Conservation (phyloP, 2,888 invertebrate species). For the Lampropteryx suffumata region DNA sequence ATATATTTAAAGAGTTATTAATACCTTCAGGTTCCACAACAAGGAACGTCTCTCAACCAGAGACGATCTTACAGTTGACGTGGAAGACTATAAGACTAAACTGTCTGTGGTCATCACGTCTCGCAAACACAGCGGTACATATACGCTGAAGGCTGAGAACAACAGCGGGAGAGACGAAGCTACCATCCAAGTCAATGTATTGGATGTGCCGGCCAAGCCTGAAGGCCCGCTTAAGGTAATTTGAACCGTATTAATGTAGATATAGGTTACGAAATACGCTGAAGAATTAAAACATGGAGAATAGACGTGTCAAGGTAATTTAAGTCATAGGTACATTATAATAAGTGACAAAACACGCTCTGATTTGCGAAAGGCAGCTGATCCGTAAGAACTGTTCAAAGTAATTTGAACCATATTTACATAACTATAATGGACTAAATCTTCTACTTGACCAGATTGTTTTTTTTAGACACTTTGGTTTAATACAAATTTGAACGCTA, state of each 20-base stretch:
- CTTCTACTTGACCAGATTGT: too few species aligned
- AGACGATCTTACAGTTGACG: slow-evolving; percentile 87
- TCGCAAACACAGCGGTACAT: slow-evolving; percentile 91
- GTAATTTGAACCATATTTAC: background rate
- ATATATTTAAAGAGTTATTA: too few species aligned
- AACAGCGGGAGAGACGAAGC: slow-evolving; percentile 95
- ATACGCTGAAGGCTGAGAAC: slow-evolving; percentile 94
- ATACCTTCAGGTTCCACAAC: slow-evolving; percentile 90
- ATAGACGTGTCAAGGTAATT: too few species aligned
- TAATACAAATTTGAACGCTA: too few species aligned
- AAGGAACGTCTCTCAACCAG: slow-evolving; percentile 90
- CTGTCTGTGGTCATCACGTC: slow-evolving; percentile 88
- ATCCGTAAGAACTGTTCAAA: too few species aligned
- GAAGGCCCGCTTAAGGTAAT: slow-evolving; percentile 93
- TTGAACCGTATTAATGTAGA: background rate
- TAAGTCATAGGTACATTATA: background rate
- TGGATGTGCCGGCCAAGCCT: slow-evolving; percentile 95
- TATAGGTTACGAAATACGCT: too few species aligned
- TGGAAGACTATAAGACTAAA: slow-evolving; percentile 93
- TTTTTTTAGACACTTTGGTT: too few species aligned
- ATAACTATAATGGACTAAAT: background rate
- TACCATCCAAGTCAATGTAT: slow-evolving; percentile 90
- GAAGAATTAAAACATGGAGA: too few species aligned
- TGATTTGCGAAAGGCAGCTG: too few species aligned
- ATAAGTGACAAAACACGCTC: too few species aligned